Conservation (phyloP, 2,113 vertebrate genomes). For the Stigmatopora argus region DNA sequence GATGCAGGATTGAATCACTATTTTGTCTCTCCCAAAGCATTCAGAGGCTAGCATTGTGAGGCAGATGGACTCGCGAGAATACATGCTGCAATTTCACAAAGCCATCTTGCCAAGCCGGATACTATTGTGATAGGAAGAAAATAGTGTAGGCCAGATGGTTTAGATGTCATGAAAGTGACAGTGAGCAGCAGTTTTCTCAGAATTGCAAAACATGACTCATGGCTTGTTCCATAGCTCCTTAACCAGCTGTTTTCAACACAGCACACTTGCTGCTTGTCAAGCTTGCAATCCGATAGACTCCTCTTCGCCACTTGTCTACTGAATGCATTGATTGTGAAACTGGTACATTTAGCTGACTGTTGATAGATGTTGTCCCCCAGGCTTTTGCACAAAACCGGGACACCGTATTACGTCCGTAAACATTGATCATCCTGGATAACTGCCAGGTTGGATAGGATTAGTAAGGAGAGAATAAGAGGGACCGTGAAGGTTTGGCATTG, state of each 20-base stretch:
- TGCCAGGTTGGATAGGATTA: no score
- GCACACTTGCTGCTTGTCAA: background rate
- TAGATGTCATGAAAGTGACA: constrained; percentile 3
- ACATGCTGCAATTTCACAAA: constrained; percentile 1
- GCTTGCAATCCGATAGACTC: background rate
- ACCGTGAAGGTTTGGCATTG: no score
- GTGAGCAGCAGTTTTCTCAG: background rate
- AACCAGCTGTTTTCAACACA: background rate
- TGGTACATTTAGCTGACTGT: background rate
- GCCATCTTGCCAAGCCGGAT: background rate
- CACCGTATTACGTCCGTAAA: no score
- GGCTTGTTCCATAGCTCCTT: background rate
- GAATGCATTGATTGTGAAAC: no score
- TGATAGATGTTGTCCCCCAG: background rate
- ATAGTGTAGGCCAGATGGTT: constrained; percentile 1
- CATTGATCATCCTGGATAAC: no score
- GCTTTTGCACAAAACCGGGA: no score
- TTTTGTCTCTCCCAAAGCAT: background rate
- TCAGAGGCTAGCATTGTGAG: background rate
- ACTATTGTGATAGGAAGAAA: background rate
- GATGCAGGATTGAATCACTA: background rate
- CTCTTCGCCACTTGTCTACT: background rate
- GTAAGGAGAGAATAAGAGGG: no score
- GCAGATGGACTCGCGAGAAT: constrained; percentile 6
- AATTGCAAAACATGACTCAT: background rate